Conservation (phyloP, 2,797 vertebrate genomes). For the Gymnoscopelus braueri region DNA sequence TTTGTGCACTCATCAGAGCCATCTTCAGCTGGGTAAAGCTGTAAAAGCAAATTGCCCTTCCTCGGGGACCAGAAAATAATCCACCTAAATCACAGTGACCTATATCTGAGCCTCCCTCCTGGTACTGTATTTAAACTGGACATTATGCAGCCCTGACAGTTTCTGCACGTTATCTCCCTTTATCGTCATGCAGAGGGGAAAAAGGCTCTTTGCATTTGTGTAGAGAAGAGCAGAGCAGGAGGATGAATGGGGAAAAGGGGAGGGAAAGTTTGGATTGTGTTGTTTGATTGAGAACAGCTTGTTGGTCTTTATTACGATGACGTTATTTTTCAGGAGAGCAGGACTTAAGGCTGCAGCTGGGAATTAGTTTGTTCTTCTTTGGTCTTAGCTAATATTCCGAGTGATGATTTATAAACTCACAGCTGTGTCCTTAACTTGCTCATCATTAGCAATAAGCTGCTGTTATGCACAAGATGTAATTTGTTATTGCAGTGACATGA, state of each 20-base stretch:
- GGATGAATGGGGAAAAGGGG: conserved; percentile 39
- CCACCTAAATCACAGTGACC: conserved; percentile 38
- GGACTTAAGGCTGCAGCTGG: conserved; percentile 66
- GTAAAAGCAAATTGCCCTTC: too few relatives aligned
- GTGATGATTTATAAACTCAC: conserved; percentile 68
- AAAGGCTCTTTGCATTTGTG: conserved; percentile 38
- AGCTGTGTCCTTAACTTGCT: conserved; percentile 63
- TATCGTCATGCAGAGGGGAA: conserved; percentile 21
- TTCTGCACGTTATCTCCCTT: conserved; percentile 39
- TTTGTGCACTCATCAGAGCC: too few relatives aligned
- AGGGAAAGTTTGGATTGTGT: conserved; percentile 48
- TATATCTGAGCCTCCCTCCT: conserved; percentile 31
- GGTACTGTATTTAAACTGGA: conserved; percentile 16
- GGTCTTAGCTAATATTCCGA: conserved; percentile 57
- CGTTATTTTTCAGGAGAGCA: conserved; percentile 61
- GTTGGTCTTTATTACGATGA: conserved; percentile 60
- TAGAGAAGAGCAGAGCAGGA: conserved; percentile 48
- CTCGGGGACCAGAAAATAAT: too few relatives aligned
- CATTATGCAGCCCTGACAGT: conserved; percentile 39
- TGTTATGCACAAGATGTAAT: conserved; percentile 35
- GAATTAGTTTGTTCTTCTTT: conserved; percentile 55
- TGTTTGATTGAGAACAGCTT: conserved; percentile 75
- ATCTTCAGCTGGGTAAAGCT: too few relatives aligned
- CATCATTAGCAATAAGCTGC: conserved; percentile 1
- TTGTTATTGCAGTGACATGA: conserved; percentile 14